Conservation (phyloP, 2,113 vertebrate genomes). For the Xyrauchen texanus region DNA sequence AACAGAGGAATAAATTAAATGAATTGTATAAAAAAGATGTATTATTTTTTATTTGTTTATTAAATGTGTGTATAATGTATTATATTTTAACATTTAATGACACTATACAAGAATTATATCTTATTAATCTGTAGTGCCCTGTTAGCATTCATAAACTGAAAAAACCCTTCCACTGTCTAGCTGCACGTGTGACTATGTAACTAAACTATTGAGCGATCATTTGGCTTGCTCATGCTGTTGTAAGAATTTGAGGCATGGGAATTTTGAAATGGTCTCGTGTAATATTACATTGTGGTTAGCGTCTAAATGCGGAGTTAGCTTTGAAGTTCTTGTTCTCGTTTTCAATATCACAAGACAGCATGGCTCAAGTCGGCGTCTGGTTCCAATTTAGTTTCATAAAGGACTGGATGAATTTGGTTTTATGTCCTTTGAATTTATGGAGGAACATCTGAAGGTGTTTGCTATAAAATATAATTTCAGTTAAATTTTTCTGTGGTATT, state of each 20-base stretch:
- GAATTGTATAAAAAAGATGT: too few relatives aligned
- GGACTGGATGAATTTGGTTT: constrained; percentile 2
- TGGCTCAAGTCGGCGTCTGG: constrained; percentile 35
- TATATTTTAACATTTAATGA: too few relatives aligned
- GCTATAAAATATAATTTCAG: background rate
- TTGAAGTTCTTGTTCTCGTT: constrained; percentile 54
- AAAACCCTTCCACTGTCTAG: too few relatives aligned
- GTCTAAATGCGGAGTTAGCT: constrained; percentile 50
- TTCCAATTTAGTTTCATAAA: constrained; percentile 50
- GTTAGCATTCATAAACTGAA: background rate
- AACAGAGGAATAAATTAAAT: too few relatives aligned
- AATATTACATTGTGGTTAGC: constrained; percentile 56
- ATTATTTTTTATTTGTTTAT: too few relatives aligned
- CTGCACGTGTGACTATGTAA: constrained; percentile 24
- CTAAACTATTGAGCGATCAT: constrained; percentile 32
- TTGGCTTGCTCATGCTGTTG: constrained; percentile 45
- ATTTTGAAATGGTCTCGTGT: constrained; percentile 48
- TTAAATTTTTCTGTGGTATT: background rate
- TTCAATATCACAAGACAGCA: constrained; percentile 48
- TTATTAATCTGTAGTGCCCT: background rate
- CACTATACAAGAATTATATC: background rate
- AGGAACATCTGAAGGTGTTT: background rate
- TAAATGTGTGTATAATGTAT: too few relatives aligned
- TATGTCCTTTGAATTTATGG: constrained; percentile 15
- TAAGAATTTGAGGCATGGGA: constrained; percentile 52